Evolutionary conservation across 2,113 vertebrate genomes (phyloP).

Genomic region (Puffinus mauretanicus): DNA sequence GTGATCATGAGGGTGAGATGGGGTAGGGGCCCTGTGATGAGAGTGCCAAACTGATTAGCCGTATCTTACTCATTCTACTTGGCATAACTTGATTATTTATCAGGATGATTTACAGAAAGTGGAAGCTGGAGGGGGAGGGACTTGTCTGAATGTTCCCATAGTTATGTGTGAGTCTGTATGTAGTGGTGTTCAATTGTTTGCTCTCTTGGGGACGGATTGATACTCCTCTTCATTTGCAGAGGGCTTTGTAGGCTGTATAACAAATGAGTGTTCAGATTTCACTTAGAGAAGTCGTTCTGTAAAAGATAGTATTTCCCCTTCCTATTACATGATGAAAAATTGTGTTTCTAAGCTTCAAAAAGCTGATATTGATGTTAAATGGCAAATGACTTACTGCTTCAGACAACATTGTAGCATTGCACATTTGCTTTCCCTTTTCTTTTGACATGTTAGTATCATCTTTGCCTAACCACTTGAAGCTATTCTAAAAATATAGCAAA

Average conservation of each 20-base stretch:
- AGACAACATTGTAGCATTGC: not conserved
- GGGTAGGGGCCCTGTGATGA: not conserved
- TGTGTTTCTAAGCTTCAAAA: not conserved
- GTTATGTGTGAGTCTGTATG: not conserved
- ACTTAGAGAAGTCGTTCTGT: not conserved
- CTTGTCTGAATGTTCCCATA: not conserved
- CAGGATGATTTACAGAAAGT: not conserved
- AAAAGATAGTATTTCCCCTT: not conserved
- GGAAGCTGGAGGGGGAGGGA: not conserved
- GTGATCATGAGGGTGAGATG: not conserved
- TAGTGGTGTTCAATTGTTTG: not conserved
- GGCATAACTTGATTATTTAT: not conserved
- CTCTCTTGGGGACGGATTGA: not conserved
- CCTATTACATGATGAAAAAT: not conserved
- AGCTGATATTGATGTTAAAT: not conserved
- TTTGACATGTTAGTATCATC: accelerated
- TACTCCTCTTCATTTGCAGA: not conserved
- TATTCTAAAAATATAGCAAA: not conserved
- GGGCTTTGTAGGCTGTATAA: not conserved
- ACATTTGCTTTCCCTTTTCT: not conserved
- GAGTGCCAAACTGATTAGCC: not conserved
- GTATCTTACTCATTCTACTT: not conserved
- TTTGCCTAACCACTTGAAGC: not conserved
- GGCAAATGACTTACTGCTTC: not conserved
- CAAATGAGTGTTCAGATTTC: not conserved